These are phyloP conservation scores for Cyclophora albipunctata DNA, from an alignment of 2,888 invertebrate species.

Conservation along the genomic window DNA sequence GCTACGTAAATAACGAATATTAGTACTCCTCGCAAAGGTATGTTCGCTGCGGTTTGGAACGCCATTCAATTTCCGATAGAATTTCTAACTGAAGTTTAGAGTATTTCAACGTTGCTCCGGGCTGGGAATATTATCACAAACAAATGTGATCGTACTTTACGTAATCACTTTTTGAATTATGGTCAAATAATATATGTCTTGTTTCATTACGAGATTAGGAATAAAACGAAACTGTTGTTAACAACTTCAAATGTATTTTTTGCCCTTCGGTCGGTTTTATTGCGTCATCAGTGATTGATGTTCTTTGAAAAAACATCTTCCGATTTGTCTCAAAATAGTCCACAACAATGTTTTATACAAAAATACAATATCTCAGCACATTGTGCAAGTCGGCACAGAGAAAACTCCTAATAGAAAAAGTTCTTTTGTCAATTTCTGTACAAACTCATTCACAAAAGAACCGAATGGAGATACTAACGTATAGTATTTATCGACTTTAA, in stretches of 20 bases:
- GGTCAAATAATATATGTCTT: slow-evolving; percentile 13
- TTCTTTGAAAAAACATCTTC: slow-evolving; percentile 29
- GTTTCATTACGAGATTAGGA: slow-evolving; percentile 24
- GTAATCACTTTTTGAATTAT: slow-evolving; percentile 6
- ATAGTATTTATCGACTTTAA: slow-evolving; percentile 8
- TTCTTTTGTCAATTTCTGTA: slow-evolving; percentile 34
- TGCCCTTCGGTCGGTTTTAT: slow-evolving; percentile 30
- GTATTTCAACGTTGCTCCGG: slow-evolving; percentile 3
- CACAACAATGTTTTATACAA: slow-evolving; percentile 21
- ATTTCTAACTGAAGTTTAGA: no score
- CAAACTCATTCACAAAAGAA: slow-evolving; percentile 31
- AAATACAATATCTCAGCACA: slow-evolving; percentile 21
- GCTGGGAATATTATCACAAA: slow-evolving; percentile 12
- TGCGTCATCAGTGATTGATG: slow-evolving; percentile 49
- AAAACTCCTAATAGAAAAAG: slow-evolving; percentile 25
- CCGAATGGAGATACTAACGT: slow-evolving; percentile 10
- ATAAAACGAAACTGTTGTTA: slow-evolving; percentile 34
- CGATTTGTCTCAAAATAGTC: slow-evolving; percentile 29
- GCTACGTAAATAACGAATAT: not conserved
- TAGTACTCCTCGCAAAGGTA: not conserved
- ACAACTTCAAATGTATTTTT: slow-evolving; percentile 41
- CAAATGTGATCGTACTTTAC: no score
- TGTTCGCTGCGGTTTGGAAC: not conserved
- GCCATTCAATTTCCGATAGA: slow-evolving; percentile 4
- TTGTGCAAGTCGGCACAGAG: slow-evolving; percentile 27